These are phyloP conservation scores for Linhomoeus sp. DNA, from an alignment of 2,888 invertebrate species.

Conservation along the genomic window DNA sequence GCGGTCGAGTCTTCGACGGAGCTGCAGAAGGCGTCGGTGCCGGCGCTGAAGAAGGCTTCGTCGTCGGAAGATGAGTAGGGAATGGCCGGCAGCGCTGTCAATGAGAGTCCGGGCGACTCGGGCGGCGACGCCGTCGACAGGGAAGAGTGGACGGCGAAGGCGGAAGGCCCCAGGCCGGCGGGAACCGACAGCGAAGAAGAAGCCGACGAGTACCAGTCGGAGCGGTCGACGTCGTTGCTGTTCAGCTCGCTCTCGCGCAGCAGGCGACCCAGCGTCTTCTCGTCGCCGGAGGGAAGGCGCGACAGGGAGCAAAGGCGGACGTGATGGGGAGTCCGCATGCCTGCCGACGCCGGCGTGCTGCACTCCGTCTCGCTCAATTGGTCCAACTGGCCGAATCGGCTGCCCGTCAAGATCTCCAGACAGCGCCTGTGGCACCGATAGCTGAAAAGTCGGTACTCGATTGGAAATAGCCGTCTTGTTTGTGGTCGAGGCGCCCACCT, in stretches of 20 bases:
- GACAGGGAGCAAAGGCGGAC: conserved; percentile 6
- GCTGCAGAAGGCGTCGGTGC: too few species aligned
- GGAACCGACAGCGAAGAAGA: not conserved
- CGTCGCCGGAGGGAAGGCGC: conserved; percentile 10
- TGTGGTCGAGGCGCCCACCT: too few species aligned
- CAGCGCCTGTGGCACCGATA: conserved; percentile 5
- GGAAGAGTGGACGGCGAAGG: not conserved
- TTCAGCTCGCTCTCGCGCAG: conserved; percentile 22
- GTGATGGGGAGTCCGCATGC: too few species aligned
- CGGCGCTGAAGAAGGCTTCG: not conserved
- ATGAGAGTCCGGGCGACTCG: not conserved
- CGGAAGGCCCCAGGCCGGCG: not conserved
- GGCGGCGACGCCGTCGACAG: not conserved
- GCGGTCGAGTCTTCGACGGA: too few species aligned
- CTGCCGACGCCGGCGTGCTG: too few species aligned
- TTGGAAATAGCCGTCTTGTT: not conserved
- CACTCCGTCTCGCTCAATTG: too few species aligned
- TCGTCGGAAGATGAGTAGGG: not conserved
- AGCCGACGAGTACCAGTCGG: not conserved
- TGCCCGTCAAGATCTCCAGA: too few species aligned
- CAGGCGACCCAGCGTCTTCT: conserved; percentile 19
- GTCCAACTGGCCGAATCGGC: too few species aligned
- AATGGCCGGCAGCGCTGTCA: too few species aligned
- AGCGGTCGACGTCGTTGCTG: conserved; percentile 9
- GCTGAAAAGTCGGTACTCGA: not conserved